phyloP scores from a whole-genome alignment of 92 coral and sea anemone genomes.

The Metridium senile region DNA sequence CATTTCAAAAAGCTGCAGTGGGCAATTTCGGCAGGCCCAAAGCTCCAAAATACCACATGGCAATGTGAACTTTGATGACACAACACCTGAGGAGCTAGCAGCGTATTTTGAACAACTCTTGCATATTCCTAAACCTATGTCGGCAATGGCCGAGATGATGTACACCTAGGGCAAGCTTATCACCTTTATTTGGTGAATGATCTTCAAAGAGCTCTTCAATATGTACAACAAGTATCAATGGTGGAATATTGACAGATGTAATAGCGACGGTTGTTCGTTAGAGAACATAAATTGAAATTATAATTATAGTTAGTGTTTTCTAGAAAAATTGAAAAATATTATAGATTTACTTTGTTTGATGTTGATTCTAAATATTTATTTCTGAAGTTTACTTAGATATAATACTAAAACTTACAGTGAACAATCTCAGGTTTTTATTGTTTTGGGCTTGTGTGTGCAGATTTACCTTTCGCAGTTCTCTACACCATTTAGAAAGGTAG shows the following conservation, averaged over 20 bases:
- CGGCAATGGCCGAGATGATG: conserved; percentile 99
- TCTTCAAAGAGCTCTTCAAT: not conserved
- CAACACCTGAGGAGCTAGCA: conserved; percentile 97
- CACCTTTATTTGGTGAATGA: not conserved
- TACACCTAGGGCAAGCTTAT: conserved; percentile 54
- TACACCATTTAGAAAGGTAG: too few species aligned
- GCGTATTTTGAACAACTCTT: conserved; percentile 95
- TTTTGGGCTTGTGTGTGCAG: too few species aligned
- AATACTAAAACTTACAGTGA: too few species aligned
- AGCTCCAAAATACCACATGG: conserved; percentile 54
- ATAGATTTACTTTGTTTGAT: not conserved
- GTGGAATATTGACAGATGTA: not conserved
- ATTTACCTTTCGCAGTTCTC: too few species aligned
- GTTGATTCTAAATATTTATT: too few species aligned
- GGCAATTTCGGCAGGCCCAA: conserved; percentile 80
- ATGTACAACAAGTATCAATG: not conserved
- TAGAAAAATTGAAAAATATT: not conserved
- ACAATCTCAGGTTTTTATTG: too few species aligned
- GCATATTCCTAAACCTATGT: conserved; percentile 98
- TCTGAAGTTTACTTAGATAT: too few species aligned
- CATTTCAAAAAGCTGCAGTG: conserved; percentile 73
- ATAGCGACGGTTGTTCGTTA: not conserved
- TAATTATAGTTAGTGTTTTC: not conserved
- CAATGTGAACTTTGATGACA: conserved; percentile 82
- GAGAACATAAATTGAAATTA: not conserved